Evolutionary conservation across 1,140 invertebrate species (phyloP).

Genomic region (Heterodera carotae): DNA sequence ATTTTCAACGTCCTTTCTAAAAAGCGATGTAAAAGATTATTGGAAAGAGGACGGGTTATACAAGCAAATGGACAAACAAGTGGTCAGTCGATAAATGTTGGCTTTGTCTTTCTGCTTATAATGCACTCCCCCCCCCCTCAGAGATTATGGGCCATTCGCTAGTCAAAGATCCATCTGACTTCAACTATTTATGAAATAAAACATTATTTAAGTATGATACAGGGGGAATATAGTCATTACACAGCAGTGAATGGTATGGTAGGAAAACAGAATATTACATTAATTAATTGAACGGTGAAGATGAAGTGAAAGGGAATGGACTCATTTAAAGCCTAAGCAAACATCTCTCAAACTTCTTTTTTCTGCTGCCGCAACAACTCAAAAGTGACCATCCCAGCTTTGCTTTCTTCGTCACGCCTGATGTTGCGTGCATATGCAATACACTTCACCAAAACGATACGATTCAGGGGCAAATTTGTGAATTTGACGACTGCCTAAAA

Average conservation of each 20-base stretch:
- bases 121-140: too few species aligned
- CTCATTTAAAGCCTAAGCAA: not conserved
- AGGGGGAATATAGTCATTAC: not conserved
- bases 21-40: too few species aligned
- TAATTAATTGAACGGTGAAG: not conserved
- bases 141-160: too few species aligned
- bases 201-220: not conserved
- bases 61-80: too few species aligned
- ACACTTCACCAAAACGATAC: slow-evolving; percentile 62
- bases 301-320: not conserved
- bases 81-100: too few species aligned
- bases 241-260: too few species aligned
- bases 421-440: slow-evolving; percentile 63
- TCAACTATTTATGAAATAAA: not conserved
- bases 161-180: too few species aligned
- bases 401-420: slow-evolving; percentile 51
- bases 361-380: slow-evolving; percentile 19
- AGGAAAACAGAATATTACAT: not conserved
- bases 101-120: too few species aligned
- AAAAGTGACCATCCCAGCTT: slow-evolving; percentile 29
- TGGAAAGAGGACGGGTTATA: too few species aligned
- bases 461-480: slow-evolving; percentile 59
- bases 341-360: not conserved
- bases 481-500: slow-evolving; percentile 65
- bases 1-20: too few species aligned